phyloP scores from a whole-genome alignment of 2,797 vertebrate genomes.

The Gorsachius magnificus region DNA sequence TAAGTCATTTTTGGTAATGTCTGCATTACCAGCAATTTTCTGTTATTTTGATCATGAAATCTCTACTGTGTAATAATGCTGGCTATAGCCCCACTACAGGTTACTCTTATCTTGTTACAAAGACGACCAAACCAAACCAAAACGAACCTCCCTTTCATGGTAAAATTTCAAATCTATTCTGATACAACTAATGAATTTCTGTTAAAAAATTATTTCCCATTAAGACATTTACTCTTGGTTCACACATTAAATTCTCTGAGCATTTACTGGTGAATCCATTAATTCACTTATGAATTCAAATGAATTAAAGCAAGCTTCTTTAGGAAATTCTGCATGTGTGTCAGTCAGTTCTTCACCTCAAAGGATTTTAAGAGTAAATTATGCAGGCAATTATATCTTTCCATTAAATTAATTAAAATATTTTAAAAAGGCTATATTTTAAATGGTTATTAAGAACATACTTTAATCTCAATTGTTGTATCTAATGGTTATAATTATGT shows the following conservation, averaged over 20 bases:
- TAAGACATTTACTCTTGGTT: background rate
- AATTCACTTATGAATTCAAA: background rate
- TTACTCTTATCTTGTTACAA: background rate
- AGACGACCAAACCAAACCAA: background rate
- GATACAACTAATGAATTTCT: background rate
- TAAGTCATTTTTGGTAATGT: background rate
- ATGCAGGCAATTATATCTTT: background rate
- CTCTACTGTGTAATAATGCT: background rate
- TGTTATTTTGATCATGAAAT: background rate
- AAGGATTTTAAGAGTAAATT: constrained; percentile 4
- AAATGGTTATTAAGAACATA: background rate
- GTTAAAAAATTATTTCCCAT: background rate
- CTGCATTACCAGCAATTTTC: background rate
- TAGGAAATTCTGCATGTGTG: background rate
- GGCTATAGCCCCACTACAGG: background rate
- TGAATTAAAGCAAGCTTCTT: background rate
- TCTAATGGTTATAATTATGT: background rate
- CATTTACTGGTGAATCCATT: background rate
- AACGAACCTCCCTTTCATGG: accelerated
- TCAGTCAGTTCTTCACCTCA: background rate
- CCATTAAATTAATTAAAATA: constrained; percentile 8
- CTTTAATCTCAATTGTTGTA: background rate
- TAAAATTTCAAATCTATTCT: background rate
- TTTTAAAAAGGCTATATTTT: background rate
- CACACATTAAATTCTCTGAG: background rate